Conservation (phyloP, 2,113 vertebrate genomes). For the Bombycilla garrulus region DNA sequence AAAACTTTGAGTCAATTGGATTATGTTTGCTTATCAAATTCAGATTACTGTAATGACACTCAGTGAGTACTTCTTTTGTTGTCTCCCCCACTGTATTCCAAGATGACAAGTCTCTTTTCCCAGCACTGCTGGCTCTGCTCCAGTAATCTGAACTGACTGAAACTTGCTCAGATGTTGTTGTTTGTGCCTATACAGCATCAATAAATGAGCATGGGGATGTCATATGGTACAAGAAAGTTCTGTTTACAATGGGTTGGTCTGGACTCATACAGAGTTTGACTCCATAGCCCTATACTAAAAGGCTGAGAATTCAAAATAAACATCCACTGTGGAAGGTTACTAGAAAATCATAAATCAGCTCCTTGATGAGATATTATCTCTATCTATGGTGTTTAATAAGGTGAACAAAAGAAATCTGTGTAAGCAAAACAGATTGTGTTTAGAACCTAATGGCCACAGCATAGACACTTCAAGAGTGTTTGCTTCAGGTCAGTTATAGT, state of each 20-base stretch:
- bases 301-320: background rate
- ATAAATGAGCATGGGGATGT: accelerated
- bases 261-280: background rate
- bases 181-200: accelerated
- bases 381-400: background rate
- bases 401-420: background rate
- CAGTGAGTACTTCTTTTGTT: background rate
- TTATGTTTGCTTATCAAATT: background rate
- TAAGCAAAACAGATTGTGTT: background rate
- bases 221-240: background rate
- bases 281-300: background rate
- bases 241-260: background rate
- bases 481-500: background rate
- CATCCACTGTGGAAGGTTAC: accelerated
- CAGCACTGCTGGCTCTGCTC: accelerated
- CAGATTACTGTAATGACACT: background rate
- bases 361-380: background rate
- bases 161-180: background rate
- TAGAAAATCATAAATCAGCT: background rate
- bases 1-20: background rate
- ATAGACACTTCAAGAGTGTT: background rate
- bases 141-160: background rate
- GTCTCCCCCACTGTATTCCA: background rate
- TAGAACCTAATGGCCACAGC: background rate
- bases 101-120: background rate